Base-by-base conservation (phyloP, 2,797 vertebrate genomes). In the Hylomyscus alleni region DNA sequence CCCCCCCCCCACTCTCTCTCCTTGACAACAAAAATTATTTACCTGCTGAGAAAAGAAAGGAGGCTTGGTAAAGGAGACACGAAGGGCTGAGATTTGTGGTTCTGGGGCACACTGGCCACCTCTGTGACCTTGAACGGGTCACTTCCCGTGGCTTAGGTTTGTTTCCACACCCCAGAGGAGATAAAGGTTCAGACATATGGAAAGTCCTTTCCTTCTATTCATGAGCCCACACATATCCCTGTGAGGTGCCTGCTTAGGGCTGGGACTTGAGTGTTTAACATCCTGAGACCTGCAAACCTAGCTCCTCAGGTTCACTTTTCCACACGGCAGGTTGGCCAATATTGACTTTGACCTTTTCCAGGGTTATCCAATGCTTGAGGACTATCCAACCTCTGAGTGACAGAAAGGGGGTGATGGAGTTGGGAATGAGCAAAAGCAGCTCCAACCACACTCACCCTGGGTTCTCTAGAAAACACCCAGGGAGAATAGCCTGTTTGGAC, bases 1-100 rank as follows among this genome's bases (percentile, higher is more conserved):
- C 40, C 44, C 15, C 75, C 65, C 65, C 50, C 47, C 11, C 22
- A 4, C 40, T 34, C 20, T 2, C 44, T 92, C 89, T 77, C 26
- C 50, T 82, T 77, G 85, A 75, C 84, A 92, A 92, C 54, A 92
- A 47, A 85, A 96, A 65, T 83, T 62, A 54, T 96, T 94, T 97
- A 75, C 52, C 88, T 26, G n/a, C 37, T 5, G 1, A 12, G 3
- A 65, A 73, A 34, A 62, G 78, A 54, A 75, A 95, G 47, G 29
- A 0, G 9, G 47, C 26, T 87, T 95, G 78, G 88, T 80, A 88
- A 94, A 93, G 37, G 4, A 22, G 19, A 4, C 3, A 4, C 14
- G 6, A 26, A 0, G 31, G 20, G 6, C 29, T 47, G 72, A 72
- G 54, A n/a, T 20, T 47, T 29, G 24, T 29, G 52, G 8, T n/a